Evolutionary conservation across 2,888 invertebrate genomes (phyloP), one percentile per base, ranked within the genome.

Genomic region (Tinea pellionella): DNA sequence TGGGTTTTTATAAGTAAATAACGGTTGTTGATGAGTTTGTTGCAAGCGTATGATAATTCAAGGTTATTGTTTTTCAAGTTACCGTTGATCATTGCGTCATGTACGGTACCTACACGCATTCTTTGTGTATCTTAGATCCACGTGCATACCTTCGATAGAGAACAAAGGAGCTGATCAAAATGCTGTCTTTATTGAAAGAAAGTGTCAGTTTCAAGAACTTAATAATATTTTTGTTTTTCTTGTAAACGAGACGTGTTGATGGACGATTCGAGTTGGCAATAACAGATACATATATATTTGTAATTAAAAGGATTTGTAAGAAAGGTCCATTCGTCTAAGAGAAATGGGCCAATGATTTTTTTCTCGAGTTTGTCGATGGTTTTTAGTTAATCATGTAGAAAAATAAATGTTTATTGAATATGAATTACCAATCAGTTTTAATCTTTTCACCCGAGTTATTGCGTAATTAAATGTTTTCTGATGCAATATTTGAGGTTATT

Each of bases 1-100:
- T 67, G 73, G 67, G 64, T n/a, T 77, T 81, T 75, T 85, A 84
- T 83, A 82, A 74, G 63, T 61, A 65, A 63, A 65, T 85, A 86
- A 85, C 84, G 81, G 85, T 82, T 72, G 66, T 71, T 70, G 67
- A 68, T 72, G 69, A 68, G 70, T 63, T 63, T 63, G 64, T 69
- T 72, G 73, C 72, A 69, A 47, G 47, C 47, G 15, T 24, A 24
- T 24, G 53, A 53, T 7, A 70, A 77, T 78, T 80, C 83, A 84
- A 84, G 85, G 53, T 53, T 24, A 19, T 13, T 9, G 9, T 18
- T 24, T 18, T 18, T 53, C 24, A 24, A 24, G 24, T 24, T 53
- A 53, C 53, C 53, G 53, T 53, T 53, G 24, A 2, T 24, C 24
- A n/a, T 53, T 53, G 53, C 53, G 24, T 53, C 53, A 53, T 53